Evolutionary conservation across 2,888 invertebrate genomes (phyloP).

Genomic region (Orthonychiurus folsomi): DNA sequence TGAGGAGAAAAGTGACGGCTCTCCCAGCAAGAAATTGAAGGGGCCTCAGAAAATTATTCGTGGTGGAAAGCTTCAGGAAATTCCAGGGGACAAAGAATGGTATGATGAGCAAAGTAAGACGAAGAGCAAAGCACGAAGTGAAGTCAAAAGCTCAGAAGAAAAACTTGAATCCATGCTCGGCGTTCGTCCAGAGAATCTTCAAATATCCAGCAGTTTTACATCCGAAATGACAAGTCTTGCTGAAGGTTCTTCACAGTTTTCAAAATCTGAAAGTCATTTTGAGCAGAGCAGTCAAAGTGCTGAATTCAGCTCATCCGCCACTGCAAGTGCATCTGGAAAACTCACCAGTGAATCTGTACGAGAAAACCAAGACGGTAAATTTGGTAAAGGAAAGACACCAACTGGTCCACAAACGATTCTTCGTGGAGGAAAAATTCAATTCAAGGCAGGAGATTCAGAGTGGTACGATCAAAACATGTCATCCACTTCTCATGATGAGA

Average conservation of each 20-base stretch:
- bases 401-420: constrained; percentile 11
- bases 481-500: not conserved
- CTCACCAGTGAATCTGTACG: not conserved
- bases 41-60: constrained; percentile 21
- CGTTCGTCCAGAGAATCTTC: not conserved
- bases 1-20: not conserved
- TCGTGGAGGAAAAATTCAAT: constrained; percentile 11
- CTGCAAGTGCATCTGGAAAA: not conserved
- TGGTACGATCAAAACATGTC: not conserved
- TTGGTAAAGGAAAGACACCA: constrained; percentile 13
- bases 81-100: constrained; percentile 14
- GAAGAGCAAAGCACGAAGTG: not conserved
- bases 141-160: no score
- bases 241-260: not conserved
- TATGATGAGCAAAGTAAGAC: not conserved
- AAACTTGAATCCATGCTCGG: no score
- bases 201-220: not conserved
- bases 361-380: constrained; percentile 10
- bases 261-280: not conserved
- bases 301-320: not conserved
- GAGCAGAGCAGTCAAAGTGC: not conserved
- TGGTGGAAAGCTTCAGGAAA: constrained; percentile 33
- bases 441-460: constrained; percentile 1
- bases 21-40: not conserved
- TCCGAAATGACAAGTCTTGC: no score